Percentiles rank a stretch among this genome's conserved stretches.
Conservation (phyloP, 2,888 invertebrate genomes). For the Serripes groenlandicus region DNA sequence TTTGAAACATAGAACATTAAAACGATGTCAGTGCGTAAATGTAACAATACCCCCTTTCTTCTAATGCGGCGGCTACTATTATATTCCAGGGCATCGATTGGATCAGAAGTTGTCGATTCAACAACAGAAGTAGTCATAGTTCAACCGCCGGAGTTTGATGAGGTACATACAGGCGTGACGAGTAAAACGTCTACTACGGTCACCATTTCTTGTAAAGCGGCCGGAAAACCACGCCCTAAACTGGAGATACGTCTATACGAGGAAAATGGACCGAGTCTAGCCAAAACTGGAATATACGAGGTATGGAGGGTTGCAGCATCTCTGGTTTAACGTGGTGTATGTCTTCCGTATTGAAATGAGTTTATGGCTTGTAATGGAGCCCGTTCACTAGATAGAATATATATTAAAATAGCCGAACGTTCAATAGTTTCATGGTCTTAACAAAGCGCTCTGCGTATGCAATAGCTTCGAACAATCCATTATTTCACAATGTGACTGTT, state of each 20-base stretch:
- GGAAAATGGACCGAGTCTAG: slow-evolving; percentile 51
- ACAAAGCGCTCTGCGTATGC: no score
- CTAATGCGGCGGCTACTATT: not conserved
- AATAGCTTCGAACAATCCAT: no score
- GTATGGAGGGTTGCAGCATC: no score
- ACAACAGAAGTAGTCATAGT: slow-evolving; percentile 51
- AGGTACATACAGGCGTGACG: slow-evolving; percentile 34
- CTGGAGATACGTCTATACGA: slow-evolving; percentile 51
- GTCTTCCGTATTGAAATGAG: no score
- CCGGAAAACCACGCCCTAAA: slow-evolving; percentile 50
- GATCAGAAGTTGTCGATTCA: slow-evolving; percentile 43
- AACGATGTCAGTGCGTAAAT: no score
- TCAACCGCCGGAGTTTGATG: slow-evolving; percentile 41
- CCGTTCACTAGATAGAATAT: no score
- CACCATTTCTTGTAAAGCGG: slow-evolving; percentile 51
- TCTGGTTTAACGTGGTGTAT: no score
- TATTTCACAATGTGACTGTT: no score
- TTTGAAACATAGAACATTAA: no score
- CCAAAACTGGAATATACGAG: slow-evolving; percentile 45
- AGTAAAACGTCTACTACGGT: slow-evolving; percentile 39
- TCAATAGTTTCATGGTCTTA: no score
- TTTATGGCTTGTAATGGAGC: no score
- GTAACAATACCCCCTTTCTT: not conserved
- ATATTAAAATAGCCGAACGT: no score
- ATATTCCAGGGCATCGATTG: slow-evolving; percentile 37